Conservation (phyloP, 2,888 invertebrate genomes). For the Oscheius myriophilus region DNA sequence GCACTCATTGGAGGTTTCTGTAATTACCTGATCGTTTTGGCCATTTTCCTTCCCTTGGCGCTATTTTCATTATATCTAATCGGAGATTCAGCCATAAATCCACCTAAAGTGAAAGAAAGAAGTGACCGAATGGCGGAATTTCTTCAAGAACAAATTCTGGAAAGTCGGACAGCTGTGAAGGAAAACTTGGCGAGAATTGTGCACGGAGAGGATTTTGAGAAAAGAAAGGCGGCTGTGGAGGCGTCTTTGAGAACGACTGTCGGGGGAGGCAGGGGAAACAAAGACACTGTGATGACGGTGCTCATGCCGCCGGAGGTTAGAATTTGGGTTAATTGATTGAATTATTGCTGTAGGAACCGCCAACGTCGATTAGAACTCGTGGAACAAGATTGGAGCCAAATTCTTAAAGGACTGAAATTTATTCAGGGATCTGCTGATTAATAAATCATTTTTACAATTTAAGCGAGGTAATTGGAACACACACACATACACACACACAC, state of each 20-base stretch:
- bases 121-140: conserved; percentile 43
- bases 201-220: conserved; percentile 22
- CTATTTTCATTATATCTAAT: too few species aligned
- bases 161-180: conserved; percentile 15
- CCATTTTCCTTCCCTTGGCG: neutral
- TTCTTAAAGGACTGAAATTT: too few species aligned
- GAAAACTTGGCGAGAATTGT: conserved; percentile 22
- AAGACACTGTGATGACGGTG: conserved; percentile 21
- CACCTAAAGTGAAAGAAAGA: neutral
- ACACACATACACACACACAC: too few species aligned
- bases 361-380: too few species aligned
- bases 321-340: neutral
- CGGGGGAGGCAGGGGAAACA: conserved; percentile 13
- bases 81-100: neutral
- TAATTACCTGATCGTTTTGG: conserved; percentile 9
- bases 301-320: neutral
- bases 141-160: conserved; percentile 33
- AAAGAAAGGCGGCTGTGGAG: conserved; percentile 17
- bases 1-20: conserved; percentile 1
- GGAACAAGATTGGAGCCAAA: too few species aligned
- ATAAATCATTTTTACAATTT: too few species aligned
- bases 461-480: too few species aligned
- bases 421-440: too few species aligned
- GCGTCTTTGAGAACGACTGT: conserved; percentile 1
- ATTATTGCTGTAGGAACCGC: too few species aligned